Evolutionary conservation across 2,888 invertebrate genomes (phyloP).

Genomic region (Aporophyla nigra): DNA sequence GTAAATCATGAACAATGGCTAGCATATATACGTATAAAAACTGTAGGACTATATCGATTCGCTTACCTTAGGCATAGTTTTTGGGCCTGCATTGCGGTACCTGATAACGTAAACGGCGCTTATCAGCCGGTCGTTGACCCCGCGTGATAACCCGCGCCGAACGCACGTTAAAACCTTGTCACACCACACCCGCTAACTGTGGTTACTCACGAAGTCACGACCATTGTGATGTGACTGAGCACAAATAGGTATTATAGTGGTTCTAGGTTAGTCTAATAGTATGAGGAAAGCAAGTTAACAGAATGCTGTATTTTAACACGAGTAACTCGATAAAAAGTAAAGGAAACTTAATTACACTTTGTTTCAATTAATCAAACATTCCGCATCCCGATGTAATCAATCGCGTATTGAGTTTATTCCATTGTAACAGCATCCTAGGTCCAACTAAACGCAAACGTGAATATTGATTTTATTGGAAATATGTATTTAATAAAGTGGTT

Average conservation of each 20-base stretch:
- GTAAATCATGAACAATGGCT: slow-evolving; percentile 30
- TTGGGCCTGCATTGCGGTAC: slow-evolving; percentile 87
- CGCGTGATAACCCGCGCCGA: slow-evolving; percentile 76
- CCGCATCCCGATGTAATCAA: background rate
- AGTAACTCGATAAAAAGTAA: background rate
- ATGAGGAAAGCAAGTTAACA: slow-evolving; percentile 5
- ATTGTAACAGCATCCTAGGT: background rate
- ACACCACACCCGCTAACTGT: slow-evolving; percentile 35
- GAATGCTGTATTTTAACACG: background rate
- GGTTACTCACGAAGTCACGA: slow-evolving; percentile 40
- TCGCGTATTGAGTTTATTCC: background rate
- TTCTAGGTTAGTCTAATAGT: background rate
- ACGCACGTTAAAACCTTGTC: slow-evolving; percentile 51
- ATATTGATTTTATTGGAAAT: background rate
- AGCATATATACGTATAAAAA: slow-evolving; percentile 12
- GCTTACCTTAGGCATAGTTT: slow-evolving; percentile 77
- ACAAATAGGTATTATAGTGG: slow-evolving; percentile 6
- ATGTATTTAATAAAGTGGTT: too few relatives aligned
- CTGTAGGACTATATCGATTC: slow-evolving; percentile 75
- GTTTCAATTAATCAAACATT: background rate
- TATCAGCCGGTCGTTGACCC: slow-evolving; percentile 83
- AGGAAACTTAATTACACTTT: background rate
- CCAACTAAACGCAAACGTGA: background rate
- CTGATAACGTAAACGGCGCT: slow-evolving; percentile 82
- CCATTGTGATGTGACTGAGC: slow-evolving; percentile 26